Conservation (phyloP, 1,140 invertebrate genomes). For the Gonioctena quinquepunctata region DNA sequence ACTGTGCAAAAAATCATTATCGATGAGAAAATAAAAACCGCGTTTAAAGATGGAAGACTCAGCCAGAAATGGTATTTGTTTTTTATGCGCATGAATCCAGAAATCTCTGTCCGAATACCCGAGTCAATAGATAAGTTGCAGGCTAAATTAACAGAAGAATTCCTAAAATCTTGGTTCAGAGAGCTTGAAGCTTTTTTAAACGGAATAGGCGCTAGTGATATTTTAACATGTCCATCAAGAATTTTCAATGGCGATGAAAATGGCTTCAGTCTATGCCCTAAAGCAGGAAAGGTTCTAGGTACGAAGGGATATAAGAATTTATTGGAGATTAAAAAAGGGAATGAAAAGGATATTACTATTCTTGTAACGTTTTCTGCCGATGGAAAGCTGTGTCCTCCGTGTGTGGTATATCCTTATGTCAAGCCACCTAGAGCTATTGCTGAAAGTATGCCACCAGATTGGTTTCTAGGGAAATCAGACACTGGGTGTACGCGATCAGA, state of each 20-base stretch:
- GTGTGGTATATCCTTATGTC: conserved; percentile 34
- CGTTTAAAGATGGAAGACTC: conserved; percentile 20
- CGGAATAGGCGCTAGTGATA: background rate
- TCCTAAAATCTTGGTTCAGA: background rate
- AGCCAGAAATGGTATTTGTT: conserved; percentile 3
- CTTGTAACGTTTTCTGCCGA: conserved; percentile 41
- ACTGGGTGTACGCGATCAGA: conserved; percentile 36
- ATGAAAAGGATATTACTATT: conserved; percentile 49
- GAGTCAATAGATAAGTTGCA: conserved; percentile 16
- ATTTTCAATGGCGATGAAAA: conserved; percentile 39
- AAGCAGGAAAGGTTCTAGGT: conserved; percentile 40
- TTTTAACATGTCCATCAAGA: conserved; percentile 18
- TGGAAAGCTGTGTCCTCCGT: conserved; percentile 38
- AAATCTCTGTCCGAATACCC: conserved; percentile 3
- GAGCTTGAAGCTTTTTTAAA: background rate
- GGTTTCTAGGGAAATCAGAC: conserved; percentile 35
- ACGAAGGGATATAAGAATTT: conserved; percentile 41
- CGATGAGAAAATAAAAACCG: too few relatives aligned
- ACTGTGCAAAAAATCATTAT: too few relatives aligned
- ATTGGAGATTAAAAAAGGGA: conserved; percentile 36
- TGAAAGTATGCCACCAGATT: conserved; percentile 28
- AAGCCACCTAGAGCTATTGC: conserved; percentile 32
- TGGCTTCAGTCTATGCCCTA: conserved; percentile 41
- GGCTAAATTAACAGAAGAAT: conserved; percentile 2
- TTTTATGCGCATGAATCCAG: conserved; percentile 7